Percentiles rank a stretch among this genome's conserved stretches.
Evolutionary conservation across 1,140 invertebrate species (phyloP).

Genomic region (Bradysia coprophila): DNA sequence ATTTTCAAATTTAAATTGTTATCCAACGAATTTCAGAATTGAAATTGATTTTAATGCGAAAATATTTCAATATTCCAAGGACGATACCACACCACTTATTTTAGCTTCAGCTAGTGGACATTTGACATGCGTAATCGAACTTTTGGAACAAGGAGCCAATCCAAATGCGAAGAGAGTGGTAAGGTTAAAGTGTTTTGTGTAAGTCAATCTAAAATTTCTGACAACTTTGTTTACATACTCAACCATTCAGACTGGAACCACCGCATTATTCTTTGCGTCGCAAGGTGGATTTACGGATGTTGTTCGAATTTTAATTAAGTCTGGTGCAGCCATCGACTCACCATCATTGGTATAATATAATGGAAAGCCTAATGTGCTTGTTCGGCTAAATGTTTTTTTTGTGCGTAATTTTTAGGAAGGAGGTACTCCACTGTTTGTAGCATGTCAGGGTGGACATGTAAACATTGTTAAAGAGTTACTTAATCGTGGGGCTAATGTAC

Average conservation of each 20-base stretch:
- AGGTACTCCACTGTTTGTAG: conserved; percentile 77
- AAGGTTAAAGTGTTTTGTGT: conserved; percentile 29
- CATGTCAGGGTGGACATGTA: conserved; percentile 77
- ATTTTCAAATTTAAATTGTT: no score
- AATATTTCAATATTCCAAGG: conserved; percentile 53
- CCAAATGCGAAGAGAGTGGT: conserved; percentile 50
- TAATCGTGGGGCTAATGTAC: conserved; percentile 58
- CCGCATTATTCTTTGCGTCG: conserved; percentile 77
- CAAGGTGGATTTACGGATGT: conserved; percentile 79
- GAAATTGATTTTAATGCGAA: no score
- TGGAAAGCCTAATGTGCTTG: neutral
- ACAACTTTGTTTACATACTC: neutral
- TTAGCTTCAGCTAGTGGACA: conserved; percentile 77
- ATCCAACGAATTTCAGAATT: no score
- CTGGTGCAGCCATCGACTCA: conserved; percentile 58
- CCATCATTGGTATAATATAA: conserved; percentile 55
- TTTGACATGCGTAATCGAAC: conserved; percentile 64
- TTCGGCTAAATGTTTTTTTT: neutral
- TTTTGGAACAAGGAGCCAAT: conserved; percentile 79
- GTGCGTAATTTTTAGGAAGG: conserved; percentile 74
- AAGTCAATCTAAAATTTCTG: neutral
- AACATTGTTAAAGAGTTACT: conserved; percentile 70
- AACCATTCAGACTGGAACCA: conserved; percentile 79
- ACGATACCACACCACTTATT: conserved; percentile 82
- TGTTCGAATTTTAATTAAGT: conserved; percentile 51